Evolutionary conservation across 2,888 invertebrate species (phyloP), one percentile per base, ranked within the genome.

Genomic region (Drosophila picticornis): DNA sequence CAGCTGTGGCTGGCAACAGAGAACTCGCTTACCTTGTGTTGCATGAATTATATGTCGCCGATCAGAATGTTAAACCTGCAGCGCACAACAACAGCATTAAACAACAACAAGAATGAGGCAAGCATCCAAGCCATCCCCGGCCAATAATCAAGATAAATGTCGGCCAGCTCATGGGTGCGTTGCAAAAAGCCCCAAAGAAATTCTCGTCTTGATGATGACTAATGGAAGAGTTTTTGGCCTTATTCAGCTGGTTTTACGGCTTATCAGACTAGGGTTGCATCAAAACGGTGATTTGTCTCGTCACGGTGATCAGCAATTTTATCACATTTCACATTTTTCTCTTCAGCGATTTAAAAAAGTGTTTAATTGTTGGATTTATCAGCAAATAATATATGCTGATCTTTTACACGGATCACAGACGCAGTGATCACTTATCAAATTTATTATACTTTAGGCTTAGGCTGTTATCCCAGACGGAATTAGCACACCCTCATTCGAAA

Each of bases 131-230:
- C 38, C 50, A 50, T 40, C 19, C n/a, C 57, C 56, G 76, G 70
- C 72, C 90, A 58, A 88, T 90, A 88, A 87, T 87, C 88, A 87
- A 87, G 87, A 87, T 87, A 90, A 87, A 87, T 87, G 86, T 82
- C 79, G 86, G 70, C 83, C 80, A 75, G 80, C 65, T 59, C 67
- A 72, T 67, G 81, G 83, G 82, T 89, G 85, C 85, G 87, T 84
- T 89, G 85, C 81, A 78, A 77, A 81, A 85, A 80, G 53, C 68
- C 77, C 75, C 58, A 61, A 73, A 43, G 43, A 60, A 64, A 48
- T 40, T 38, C 56, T 56, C n/a, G 31, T 48, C 81, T 66, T 86
- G 84, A 88, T 85, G 85, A 89, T 86, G 85, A 86, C 88, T 86
- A 86, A 86, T 86, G 88, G 76, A 63, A 57, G 61, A 71, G 68